A percentile compares a stretch with the other conserved stretches of the same genome.
These are phyloP conservation scores for Gallinago stenura DNA, from an alignment of 2,797 vertebrate species.

Conservation along the genomic window DNA sequence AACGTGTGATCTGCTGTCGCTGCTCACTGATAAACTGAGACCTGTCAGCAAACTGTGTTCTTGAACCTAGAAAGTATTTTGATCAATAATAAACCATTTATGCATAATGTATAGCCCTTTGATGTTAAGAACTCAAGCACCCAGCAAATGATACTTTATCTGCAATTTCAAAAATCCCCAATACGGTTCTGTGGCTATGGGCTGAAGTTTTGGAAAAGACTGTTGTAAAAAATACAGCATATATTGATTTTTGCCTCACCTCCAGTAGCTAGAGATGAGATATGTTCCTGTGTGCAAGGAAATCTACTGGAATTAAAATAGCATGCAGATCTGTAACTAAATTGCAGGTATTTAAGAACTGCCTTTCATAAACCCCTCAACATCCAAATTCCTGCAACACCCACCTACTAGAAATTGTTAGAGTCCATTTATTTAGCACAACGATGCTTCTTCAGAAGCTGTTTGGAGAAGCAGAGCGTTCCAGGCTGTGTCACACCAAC, in stretches of 20 bases:
- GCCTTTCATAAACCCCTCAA: background rate
- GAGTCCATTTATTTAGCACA: background rate
- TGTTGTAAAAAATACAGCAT: background rate
- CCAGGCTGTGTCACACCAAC: background rate
- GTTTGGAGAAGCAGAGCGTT: background rate
- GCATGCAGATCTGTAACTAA: background rate
- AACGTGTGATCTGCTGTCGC: background rate
- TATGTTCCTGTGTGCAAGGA: background rate
- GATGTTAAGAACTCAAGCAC: background rate
- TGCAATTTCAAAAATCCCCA: background rate
- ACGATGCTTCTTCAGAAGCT: background rate
- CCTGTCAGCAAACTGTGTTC: background rate
- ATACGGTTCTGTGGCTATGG: background rate
- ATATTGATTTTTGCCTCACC: background rate
- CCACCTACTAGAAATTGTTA: background rate
- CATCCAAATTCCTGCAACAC: background rate
- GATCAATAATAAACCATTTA: background rate
- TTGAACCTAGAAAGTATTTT: background rate
- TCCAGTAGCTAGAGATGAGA: background rate
- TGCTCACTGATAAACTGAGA: background rate
- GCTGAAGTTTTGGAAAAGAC: slow-evolving; percentile 24
- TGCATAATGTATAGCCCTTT: background rate
- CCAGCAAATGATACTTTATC: background rate
- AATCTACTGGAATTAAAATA: background rate
- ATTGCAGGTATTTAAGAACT: background rate